Evolutionary conservation across 2,797 vertebrate species (phyloP), one percentile per base, ranked within the genome.

Genomic region (Oreortyx pictus): DNA sequence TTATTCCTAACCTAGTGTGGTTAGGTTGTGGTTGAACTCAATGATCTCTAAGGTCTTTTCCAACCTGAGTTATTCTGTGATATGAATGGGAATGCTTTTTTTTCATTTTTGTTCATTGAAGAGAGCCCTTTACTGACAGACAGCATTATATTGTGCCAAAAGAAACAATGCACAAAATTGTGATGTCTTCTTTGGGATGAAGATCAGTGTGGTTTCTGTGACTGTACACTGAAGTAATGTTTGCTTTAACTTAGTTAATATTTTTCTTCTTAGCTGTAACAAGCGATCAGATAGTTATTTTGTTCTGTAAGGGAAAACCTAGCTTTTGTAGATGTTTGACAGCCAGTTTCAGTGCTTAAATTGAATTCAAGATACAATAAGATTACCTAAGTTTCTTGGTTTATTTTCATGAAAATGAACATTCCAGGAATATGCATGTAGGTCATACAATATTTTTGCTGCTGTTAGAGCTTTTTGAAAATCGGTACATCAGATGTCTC

Each of bases 121-220:
- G 82, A 86, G 84, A 67, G 46, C 86, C 12, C 37, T 92, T 82
- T 92, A 75, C 80, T 88, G 83, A 87, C 86, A 88, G 78, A 67
- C 84, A 85, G 10, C 57, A 37, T 46, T 72, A 23, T 15, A 46
- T 46, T 88, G 64, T 93, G 96, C 90, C 94, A 95, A 67, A 93
- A 93, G 83, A 95, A 96, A 84, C 86, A 93, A 75, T 85, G 93
- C 90, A 76, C 89, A 88, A 94, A 91, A 95, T 96, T 86, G 81
- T 82, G 81, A 46, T 72, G 47, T 82, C 15, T 14, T 70, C 90
- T 83, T 95, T 68, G 83, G 70, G 76, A 68, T 82, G 68, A 78
- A 70, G 41, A 71, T 77, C 56, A 2, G 11, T 84, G 44, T 84
- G 4, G 41, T 91, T 91, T 88, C 74, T 46, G 5, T 64, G 44